These are phyloP conservation scores for Lasioglossum lativentre DNA, from an alignment of 2,888 invertebrate species.

Conservation along the genomic window DNA sequence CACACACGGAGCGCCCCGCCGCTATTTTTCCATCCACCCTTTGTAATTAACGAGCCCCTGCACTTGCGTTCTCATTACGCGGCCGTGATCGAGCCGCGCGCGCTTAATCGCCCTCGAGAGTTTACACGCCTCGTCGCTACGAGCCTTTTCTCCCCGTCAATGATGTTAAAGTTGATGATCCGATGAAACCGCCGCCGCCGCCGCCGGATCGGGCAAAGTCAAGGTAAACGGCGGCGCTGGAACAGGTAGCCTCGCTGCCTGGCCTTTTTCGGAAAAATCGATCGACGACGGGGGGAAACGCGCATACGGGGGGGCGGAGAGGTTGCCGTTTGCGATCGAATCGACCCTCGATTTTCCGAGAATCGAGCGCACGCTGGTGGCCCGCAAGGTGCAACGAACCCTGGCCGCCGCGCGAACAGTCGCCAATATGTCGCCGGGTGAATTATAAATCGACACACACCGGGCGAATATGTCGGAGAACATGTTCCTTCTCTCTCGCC, in stretches of 20 bases:
- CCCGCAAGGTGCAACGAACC: constrained; percentile 65
- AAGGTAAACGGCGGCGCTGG: background rate
- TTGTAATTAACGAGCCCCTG: constrained; percentile 37
- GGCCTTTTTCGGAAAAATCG: constrained; percentile 2
- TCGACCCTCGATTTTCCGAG: constrained; percentile 10
- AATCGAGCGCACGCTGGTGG: background rate
- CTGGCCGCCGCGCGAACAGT: constrained; percentile 30
- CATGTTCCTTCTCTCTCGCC: constrained; percentile 22
- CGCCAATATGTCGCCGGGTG: constrained; percentile 67
- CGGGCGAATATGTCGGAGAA: constrained; percentile 58
- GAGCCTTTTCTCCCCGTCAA: background rate
- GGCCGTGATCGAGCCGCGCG: background rate
- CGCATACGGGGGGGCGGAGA: background rate
- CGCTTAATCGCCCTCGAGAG: constrained; percentile 18
- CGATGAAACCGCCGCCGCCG: too few species aligned
- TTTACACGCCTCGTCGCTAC: constrained; percentile 21
- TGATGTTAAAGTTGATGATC: constrained; percentile 12
- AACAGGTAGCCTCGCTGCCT: background rate
- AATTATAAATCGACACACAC: constrained; percentile 73
- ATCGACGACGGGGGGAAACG: background rate
- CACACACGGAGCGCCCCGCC: constrained; percentile 8
- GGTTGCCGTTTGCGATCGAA: background rate
- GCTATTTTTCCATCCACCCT: constrained; percentile 12
- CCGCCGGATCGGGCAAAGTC: constrained; percentile 2
- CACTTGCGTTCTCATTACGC: background rate